Evolutionary conservation across 2,797 vertebrate species (phyloP).

Genomic region (Kryptolebias ocellatus): DNA sequence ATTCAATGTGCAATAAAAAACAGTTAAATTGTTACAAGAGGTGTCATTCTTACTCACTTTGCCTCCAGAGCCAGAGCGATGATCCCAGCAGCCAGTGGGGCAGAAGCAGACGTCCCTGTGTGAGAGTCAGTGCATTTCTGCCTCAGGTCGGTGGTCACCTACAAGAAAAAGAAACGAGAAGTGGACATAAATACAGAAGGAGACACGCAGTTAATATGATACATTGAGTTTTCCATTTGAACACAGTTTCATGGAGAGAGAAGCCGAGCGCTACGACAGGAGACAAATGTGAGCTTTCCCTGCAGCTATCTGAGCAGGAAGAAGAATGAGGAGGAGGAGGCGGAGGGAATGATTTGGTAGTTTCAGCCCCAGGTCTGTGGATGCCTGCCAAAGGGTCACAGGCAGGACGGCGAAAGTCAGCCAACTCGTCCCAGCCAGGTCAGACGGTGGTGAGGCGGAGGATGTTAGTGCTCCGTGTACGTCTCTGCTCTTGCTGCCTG

Average conservation of each 20-base stretch:
- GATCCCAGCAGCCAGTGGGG: constrained; percentile 94
- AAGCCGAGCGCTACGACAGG: constrained; percentile 9
- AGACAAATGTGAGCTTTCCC: constrained; percentile 36
- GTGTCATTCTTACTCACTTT: constrained; percentile 72
- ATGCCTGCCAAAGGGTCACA: constrained; percentile 50
- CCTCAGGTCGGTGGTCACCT: constrained; percentile 96
- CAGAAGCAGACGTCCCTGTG: constrained; percentile 96
- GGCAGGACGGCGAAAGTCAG: constrained; percentile 56
- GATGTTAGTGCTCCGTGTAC: constrained; percentile 30
- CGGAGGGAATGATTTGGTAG: constrained; percentile 11
- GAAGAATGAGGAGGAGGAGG: constrained; percentile 6
- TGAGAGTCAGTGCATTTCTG: constrained; percentile 96
- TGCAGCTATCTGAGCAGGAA: constrained; percentile 23
- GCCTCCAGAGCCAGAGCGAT: constrained; percentile 93
- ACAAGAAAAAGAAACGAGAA: constrained; percentile 38
- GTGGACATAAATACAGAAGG: constrained; percentile 16
- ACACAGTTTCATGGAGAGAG: constrained; percentile 22
- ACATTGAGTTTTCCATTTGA: constrained; percentile 27
- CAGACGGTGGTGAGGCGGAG: constrained; percentile 28
- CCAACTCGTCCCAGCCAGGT: constrained; percentile 48
- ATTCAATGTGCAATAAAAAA: neutral
- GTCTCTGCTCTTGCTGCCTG: constrained; percentile 25
- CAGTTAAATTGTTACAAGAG: neutral
- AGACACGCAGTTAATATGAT: constrained; percentile 33
- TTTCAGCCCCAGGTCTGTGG: constrained; percentile 47